Evolutionary conservation across 2,113 vertebrate species (phyloP).

Genomic region (Zosterops borbonicus): DNA sequence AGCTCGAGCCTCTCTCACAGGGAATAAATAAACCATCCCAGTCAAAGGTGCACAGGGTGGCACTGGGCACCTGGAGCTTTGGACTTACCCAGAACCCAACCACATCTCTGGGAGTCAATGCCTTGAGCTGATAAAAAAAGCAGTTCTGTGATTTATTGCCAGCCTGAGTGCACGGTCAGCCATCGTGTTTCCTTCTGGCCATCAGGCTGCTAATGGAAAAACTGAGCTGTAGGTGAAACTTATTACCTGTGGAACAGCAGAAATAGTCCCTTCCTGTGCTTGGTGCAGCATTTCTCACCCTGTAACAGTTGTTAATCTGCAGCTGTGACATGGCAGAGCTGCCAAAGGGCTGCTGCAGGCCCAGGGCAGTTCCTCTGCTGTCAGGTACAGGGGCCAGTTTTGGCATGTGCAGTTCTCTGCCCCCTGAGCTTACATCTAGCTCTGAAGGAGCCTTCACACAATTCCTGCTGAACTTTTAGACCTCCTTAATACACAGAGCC

Average conservation of each 20-base stretch:
- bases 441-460: background rate
- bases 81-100: background rate
- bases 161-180: background rate
- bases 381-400: background rate
- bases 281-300: background rate
- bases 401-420: background rate
- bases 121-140: background rate
- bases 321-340: background rate
- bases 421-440: background rate
- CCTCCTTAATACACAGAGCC: background rate
- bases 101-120: background rate
- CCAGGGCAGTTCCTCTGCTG: background rate
- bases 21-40: background rate
- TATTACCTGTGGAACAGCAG: background rate
- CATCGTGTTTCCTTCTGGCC: background rate
- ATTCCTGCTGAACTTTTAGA: background rate
- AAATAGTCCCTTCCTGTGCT: background rate
- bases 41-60: background rate
- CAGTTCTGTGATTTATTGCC: background rate
- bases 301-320: background rate
- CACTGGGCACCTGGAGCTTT: background rate
- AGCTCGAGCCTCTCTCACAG: accelerated
- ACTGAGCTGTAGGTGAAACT: background rate
- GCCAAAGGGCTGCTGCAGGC: background rate
- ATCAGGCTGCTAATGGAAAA: background rate